Base-by-base conservation (phyloP, 2,888 invertebrate species). In the Rhamnusium bicolor region DNA sequence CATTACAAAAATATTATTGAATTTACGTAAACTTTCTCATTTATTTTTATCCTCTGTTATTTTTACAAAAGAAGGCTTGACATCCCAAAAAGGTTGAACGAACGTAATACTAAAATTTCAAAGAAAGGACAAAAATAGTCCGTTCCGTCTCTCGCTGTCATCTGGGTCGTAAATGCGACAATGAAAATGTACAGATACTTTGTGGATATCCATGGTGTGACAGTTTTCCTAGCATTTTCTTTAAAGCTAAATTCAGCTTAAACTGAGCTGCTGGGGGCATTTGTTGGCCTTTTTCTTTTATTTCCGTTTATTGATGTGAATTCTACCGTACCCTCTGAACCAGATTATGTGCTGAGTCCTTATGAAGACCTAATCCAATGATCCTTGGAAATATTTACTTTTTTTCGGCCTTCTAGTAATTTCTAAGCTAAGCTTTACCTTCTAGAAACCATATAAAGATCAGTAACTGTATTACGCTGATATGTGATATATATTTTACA, bases 301-400 rank as follows among this genome's bases (percentile, higher is more conserved):
- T 76, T 76, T 75, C 75, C 73, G 69, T 74, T 67, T 70, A 76
- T 76, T 77, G 72, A 79, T 67, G 76, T 76, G 72, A 75, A 69
- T 73, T 79, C 73, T 73, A 72, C 72, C 75, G 74, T 72, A 29
- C 32, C 27, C 72, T 67, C 46, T 71, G 74, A 80, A 80, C 78
- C 76, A 76, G 79, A 80, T 79, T 81, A 82, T 77, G 78, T 77
- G 54, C 79, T 72, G 83, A 82, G 79, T 78, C 83, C 83, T 75
- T 83, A 82, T 80, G 81, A 82, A 81, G 80, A 71, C 76, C 80
- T 83, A 83, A 83, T 83, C 83, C 82, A 81, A 80, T 81, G 83
- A 82, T 81, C 79, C 82, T 79, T 76, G 76, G 80, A 81, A 83
- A 81, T 82, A 82, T 82, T 82, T 82, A 80, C 80, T 80, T 80